phyloP scores from a whole-genome alignment of 1,140 invertebrate species.

The Trichoplusia ni region DNA sequence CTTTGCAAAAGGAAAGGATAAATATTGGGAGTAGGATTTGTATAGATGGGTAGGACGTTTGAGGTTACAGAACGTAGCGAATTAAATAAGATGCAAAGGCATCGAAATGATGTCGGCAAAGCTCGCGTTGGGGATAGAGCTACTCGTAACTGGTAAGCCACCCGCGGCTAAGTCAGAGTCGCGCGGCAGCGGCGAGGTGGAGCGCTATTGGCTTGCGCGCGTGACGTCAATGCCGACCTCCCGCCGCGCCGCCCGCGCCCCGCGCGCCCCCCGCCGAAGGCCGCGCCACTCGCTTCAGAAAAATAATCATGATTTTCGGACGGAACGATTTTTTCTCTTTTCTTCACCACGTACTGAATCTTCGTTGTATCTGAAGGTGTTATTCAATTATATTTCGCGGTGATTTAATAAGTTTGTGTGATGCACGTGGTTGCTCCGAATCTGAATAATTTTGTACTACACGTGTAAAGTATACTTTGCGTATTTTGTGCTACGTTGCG shows the following conservation, averaged over 20 bases:
- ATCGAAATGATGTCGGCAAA: constrained; percentile 40
- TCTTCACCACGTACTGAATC: constrained; percentile 23
- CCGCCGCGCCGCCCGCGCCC: constrained; percentile 53
- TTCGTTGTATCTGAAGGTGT: constrained; percentile 36
- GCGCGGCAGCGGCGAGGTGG: constrained; percentile 45
- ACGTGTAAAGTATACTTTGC: neutral
- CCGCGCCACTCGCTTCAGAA: constrained; percentile 63
- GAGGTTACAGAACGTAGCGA: constrained; percentile 22
- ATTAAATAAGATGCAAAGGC: constrained; percentile 37
- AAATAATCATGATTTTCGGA: constrained; percentile 75
- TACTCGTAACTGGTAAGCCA: too few species aligned
- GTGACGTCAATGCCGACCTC: constrained; percentile 77
- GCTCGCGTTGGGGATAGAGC: constrained; percentile 49
- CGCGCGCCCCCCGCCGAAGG: constrained; percentile 57
- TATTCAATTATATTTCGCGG: constrained; percentile 28
- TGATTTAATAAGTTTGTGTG: constrained; percentile 21
- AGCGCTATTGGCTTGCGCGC: constrained; percentile 60
- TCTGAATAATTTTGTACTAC: neutral
- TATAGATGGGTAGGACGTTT: too few species aligned
- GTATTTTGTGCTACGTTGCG: neutral
- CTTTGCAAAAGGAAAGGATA: too few species aligned
- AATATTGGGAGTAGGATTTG: too few species aligned
- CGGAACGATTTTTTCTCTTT: constrained; percentile 53
- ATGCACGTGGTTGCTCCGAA: constrained; percentile 2
- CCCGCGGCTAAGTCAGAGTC: constrained; percentile 62